phyloP scores from a whole-genome alignment of 64 coral and sea anemone species.

The Montipora sp. region DNA sequence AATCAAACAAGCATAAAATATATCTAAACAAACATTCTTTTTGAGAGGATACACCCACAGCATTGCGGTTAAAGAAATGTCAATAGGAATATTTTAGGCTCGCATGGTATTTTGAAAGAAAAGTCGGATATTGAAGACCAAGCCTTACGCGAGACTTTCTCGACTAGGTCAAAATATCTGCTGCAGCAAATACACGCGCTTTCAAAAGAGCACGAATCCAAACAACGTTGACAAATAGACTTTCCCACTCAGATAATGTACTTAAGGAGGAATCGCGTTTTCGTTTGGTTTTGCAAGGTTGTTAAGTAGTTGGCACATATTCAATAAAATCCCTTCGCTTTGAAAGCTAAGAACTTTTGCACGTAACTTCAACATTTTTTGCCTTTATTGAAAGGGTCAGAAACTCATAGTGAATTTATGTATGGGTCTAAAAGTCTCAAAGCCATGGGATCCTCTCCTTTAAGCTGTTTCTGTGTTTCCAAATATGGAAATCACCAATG shows the following conservation, averaged over 20 bases:
- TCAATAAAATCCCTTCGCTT: not conserved
- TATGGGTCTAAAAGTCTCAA: not conserved
- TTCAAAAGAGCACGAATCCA: not conserved
- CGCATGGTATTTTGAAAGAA: not conserved
- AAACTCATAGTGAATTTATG: not conserved
- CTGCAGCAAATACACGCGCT: not conserved
- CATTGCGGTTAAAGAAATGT: not conserved
- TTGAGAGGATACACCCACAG: not conserved
- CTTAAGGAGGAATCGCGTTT: not conserved
- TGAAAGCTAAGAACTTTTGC: not conserved
- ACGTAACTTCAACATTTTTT: not conserved
- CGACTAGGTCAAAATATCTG: not conserved
- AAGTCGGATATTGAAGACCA: not conserved
- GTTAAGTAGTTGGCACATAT: not conserved
- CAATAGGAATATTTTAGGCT: constrained; percentile 6
- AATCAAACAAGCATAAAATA: not conserved
- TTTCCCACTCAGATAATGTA: not conserved
- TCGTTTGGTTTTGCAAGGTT: not conserved
- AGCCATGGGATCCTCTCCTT: not conserved
- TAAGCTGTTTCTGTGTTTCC: not conserved
- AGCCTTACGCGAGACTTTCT: not conserved
- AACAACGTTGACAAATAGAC: not conserved
- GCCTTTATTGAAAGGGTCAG: not conserved
- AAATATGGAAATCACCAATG: constrained; percentile 3
- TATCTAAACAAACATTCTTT: not conserved